Conservation (phyloP, 2,888 invertebrate species). For the Dexiosoma caninum region DNA sequence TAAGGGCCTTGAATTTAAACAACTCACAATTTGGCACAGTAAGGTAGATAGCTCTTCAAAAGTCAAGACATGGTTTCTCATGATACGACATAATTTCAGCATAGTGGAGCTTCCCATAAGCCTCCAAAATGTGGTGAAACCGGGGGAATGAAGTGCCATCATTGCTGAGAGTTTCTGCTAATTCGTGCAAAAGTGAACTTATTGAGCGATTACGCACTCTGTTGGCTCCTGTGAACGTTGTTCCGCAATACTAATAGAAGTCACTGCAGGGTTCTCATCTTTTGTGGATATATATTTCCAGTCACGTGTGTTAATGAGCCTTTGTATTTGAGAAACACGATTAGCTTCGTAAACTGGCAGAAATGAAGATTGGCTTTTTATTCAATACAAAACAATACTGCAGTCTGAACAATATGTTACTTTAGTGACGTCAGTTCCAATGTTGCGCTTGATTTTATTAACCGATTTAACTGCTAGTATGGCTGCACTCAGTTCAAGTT, state of each 20-base stretch:
- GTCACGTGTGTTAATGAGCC: neutral
- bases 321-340: neutral
- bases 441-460: neutral
- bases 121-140: too few species aligned
- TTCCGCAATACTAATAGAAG: too few species aligned
- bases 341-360: neutral
- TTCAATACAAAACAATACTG: too few species aligned
- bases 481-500: conserved; percentile 26
- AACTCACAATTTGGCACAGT: conserved; percentile 30
- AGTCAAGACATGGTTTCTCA: too few species aligned
- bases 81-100: conserved; percentile 1
- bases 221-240: too few species aligned
- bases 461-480: neutral
- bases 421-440: neutral
- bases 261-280: conserved; percentile 28
- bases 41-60: too few species aligned
- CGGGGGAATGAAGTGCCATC: too few species aligned
- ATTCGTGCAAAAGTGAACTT: too few species aligned
- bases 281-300: neutral
- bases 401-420: too few species aligned
- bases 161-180: too few species aligned
- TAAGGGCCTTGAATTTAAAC: conserved; percentile 23
- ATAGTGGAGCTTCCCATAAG: neutral
- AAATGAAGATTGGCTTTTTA: neutral
- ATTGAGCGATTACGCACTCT: too few species aligned